These are phyloP conservation scores for Lasioglossum leucozonium DNA, from an alignment of 2,888 invertebrate genomes.

Conservation along the genomic window DNA sequence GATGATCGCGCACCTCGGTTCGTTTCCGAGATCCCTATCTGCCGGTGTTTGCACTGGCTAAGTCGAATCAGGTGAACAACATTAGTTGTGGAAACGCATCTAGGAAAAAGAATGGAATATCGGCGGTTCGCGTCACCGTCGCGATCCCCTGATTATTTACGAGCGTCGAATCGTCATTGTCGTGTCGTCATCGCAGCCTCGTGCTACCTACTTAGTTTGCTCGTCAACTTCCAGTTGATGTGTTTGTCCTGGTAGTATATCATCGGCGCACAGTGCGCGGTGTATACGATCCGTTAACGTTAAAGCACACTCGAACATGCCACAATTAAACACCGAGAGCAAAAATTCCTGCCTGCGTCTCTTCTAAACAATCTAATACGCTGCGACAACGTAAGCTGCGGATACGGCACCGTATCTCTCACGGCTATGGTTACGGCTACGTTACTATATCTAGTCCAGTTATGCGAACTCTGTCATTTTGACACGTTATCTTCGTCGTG, in stretches of 20 bases:
- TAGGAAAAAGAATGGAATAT: not conserved
- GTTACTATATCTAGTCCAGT: not conserved
- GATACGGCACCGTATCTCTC: not conserved
- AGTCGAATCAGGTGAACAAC: not conserved
- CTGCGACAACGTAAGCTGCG: not conserved
- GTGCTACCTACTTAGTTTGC: constrained; percentile 4
- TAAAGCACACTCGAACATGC: not conserved
- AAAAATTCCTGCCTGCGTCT: not conserved
- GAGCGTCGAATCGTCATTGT: constrained; percentile 14
- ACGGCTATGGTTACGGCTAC: not conserved
- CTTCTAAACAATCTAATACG: not conserved
- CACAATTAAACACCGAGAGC: not conserved
- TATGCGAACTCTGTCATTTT: not conserved
- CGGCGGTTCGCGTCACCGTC: not conserved
- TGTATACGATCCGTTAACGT: not conserved
- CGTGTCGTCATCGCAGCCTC: constrained; percentile 28
- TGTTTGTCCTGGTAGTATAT: constrained; percentile 3
- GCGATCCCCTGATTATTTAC: constrained; percentile 33
- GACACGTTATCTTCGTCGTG: not conserved
- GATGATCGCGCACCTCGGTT: not conserved
- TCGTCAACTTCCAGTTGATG: not conserved
- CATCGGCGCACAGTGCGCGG: not conserved
- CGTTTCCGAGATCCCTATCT: not conserved
- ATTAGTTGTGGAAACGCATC: not conserved
- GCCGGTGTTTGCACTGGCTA: not conserved